Base-by-base conservation (phyloP, 2,113 vertebrate genomes). In the Mus pahari region DNA sequence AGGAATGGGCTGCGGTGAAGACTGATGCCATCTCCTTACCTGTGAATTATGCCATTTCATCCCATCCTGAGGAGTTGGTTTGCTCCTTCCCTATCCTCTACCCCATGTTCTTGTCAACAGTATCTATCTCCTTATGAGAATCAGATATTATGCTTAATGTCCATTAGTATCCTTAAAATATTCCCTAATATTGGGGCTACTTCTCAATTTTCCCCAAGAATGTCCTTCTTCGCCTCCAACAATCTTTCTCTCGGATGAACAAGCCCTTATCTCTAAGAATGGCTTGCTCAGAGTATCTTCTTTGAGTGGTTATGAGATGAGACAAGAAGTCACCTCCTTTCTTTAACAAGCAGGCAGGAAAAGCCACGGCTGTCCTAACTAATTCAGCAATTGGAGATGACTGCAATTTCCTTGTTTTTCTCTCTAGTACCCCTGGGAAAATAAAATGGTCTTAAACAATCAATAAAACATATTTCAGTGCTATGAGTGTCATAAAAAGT, bases 371-470 rank as follows among this genome's bases (percentile, higher is more conserved):
- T 84, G n/a, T 84, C 48, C 64, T 81, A 68, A 84, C 26, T 90
- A 82, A 94, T 83, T 94, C 39, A 42, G 10, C n/a, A 55, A 62
- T 33, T 79, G 36, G 88, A 42, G 45, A 89, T 86, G 64, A 14
- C 53, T 71, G 28, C 68, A 42, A 78, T 75, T 55, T 89, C 26
- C 36, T 89, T 58, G 26, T 28, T 84, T 39, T 55, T 53, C 48
- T 60, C 62, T 45, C 53, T 62, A 78, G 11, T 95, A 2, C 50
- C 58, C 86, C 48, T 45, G 66, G 42, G 22, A 73, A 94, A 95
- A 86, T 64, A 77, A 90, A 96, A 92, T 92, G 60, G 17, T 33
- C 45, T 75, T 66, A 64, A 79, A 75, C 31, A 91, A 86, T 93
- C 88, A 82, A 82, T 86, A 89, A 91, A 93, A 58, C 31, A 20